A percentile compares a stretch with the other conserved stretches of the same genome.
phyloP scores from a whole-genome alignment of 2,888 invertebrate species.

The Lacanobia oleracea region DNA sequence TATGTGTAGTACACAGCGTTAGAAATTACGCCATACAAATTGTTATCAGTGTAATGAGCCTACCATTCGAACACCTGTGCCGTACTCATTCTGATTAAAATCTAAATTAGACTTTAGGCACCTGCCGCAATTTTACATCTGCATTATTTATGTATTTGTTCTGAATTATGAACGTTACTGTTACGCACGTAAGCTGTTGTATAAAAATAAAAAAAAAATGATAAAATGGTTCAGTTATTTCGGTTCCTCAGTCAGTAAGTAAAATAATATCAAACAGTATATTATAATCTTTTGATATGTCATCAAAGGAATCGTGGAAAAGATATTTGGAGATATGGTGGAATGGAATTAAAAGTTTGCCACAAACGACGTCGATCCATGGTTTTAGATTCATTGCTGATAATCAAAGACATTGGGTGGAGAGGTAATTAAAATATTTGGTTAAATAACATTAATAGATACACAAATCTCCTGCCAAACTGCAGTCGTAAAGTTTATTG shows the following conservation, averaged over 20 bases:
- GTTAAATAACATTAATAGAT: background rate
- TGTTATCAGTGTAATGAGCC: slow-evolving; percentile 55
- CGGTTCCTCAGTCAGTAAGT: background rate
- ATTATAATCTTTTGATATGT: slow-evolving; percentile 63
- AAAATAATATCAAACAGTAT: background rate
- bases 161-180: slow-evolving; percentile 46
- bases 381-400: slow-evolving; percentile 92
- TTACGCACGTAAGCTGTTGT: slow-evolving; percentile 58
- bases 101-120: slow-evolving; percentile 64
- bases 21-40: slow-evolving; percentile 24
- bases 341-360: slow-evolving; percentile 86
- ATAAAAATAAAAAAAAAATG: slow-evolving; percentile 56
- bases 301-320: slow-evolving; percentile 71
- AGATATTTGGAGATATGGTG: slow-evolving; percentile 86
- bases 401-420: slow-evolving; percentile 91
- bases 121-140: slow-evolving; percentile 47
- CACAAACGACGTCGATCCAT: slow-evolving; percentile 91
- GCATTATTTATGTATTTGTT: slow-evolving; percentile 58
- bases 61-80: slow-evolving; percentile 71
- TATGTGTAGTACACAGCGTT: slow-evolving; percentile 9
- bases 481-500: no score
- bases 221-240: slow-evolving; percentile 37
- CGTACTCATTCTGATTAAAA: slow-evolving; percentile 73
- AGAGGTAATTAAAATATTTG: slow-evolving; percentile 85
- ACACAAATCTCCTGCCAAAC: no score